phyloP scores from a whole-genome alignment of 2,113 vertebrate genomes.

The Nothobranchius furzeri region DNA sequence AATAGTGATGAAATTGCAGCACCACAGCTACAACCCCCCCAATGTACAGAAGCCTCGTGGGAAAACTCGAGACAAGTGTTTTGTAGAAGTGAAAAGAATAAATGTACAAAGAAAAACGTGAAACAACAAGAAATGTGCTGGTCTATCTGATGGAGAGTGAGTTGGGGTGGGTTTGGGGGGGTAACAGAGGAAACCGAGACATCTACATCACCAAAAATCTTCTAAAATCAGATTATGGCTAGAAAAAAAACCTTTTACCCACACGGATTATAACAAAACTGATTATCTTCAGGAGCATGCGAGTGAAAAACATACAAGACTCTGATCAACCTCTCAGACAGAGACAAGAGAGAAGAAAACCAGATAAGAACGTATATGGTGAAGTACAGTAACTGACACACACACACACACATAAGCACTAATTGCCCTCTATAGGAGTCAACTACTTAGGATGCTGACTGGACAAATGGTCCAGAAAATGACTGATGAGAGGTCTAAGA shows the following conservation, averaged over 20 bases:
- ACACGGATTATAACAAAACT: slow-evolving; percentile 10
- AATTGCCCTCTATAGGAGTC: slow-evolving; percentile 51
- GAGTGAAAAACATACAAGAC: slow-evolving; percentile 9
- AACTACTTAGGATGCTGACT: slow-evolving; percentile 48
- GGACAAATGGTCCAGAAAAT: slow-evolving; percentile 45
- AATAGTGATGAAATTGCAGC: too few species aligned
- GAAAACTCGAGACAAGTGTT: not conserved
- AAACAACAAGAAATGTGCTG: too few species aligned
- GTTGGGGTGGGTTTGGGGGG: not conserved
- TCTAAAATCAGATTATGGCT: slow-evolving; percentile 34
- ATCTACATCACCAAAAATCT: not conserved
- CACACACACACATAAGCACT: not conserved
- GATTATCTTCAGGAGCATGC: slow-evolving; percentile 4
- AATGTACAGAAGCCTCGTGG: not conserved
- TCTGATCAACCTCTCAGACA: not conserved
- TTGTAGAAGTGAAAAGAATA: too few species aligned
- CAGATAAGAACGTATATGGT: slow-evolving; percentile 2
- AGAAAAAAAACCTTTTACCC: slow-evolving; percentile 19
- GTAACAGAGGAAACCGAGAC: slow-evolving; percentile 20
- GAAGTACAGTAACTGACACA: slow-evolving; percentile 6
- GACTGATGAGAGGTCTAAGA: slow-evolving; percentile 40
- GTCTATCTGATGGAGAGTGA: too few species aligned
- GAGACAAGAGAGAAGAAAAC: not conserved
- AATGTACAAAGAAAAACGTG: too few species aligned
- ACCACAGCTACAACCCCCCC: not conserved